Evolutionary conservation across 2,113 vertebrate genomes (phyloP).

Genomic region (Recurvirostra avosetta): DNA sequence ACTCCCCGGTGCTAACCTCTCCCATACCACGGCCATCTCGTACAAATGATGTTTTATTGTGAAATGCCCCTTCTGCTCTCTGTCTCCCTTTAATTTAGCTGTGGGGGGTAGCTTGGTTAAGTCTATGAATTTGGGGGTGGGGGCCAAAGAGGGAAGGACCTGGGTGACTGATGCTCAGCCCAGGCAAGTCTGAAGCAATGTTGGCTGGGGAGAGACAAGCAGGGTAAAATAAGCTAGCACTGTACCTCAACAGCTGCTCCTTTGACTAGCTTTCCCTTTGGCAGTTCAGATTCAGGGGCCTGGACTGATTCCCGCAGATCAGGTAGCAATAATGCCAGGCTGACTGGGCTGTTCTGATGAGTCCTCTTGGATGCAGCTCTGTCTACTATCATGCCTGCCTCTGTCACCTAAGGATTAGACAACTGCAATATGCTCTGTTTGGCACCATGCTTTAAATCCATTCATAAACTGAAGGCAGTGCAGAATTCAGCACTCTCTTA

Average conservation of each 20-base stretch:
- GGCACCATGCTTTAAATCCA: constrained; percentile 45
- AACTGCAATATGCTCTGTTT: constrained; percentile 57
- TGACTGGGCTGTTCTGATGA: constrained; percentile 17
- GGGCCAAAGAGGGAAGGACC: background rate
- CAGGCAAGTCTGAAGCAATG: background rate
- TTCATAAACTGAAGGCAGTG: constrained; percentile 45
- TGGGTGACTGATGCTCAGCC: background rate
- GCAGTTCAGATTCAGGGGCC: background rate
- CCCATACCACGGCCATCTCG: background rate
- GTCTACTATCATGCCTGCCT: constrained; percentile 38
- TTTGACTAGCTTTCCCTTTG: background rate
- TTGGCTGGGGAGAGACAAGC: background rate
- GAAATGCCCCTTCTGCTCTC: background rate
- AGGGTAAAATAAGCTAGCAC: background rate
- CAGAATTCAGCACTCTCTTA: constrained; percentile 3
- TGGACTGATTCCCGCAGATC: background rate
- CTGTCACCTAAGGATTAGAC: constrained; percentile 56
- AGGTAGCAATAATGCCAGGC: constrained; percentile 41
- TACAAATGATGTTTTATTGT: background rate
- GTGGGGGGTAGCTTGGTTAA: background rate
- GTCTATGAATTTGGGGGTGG: background rate
- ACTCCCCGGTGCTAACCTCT: background rate
- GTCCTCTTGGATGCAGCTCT: constrained; percentile 45
- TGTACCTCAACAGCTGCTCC: background rate
- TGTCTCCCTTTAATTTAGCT: background rate